Evolutionary conservation across 2,888 invertebrate genomes (phyloP).

Genomic region (Lydus trimaculatus): DNA sequence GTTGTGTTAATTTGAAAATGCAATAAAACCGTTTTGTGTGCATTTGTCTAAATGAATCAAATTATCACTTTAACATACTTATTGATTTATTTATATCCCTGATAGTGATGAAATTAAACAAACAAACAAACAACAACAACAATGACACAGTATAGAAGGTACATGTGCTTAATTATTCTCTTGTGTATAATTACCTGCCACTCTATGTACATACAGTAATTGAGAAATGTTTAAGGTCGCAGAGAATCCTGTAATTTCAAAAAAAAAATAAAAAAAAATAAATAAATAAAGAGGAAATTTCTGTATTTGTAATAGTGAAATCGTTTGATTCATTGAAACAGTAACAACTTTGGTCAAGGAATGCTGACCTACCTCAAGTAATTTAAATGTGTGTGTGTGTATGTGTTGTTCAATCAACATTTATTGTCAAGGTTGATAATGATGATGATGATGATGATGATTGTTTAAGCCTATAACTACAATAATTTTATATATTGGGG

Average conservation of each 20-base stretch:
- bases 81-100: neutral
- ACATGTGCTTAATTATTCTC: neutral
- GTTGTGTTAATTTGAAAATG: neutral
- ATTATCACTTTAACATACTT: neutral
- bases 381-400: constrained; percentile 23
- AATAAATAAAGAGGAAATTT: constrained; percentile 46
- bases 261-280: too few species aligned
- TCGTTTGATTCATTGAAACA: constrained; percentile 54
- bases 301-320: constrained; percentile 54
- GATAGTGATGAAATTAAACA: neutral
- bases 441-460: constrained; percentile 12
- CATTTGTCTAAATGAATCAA: too few species aligned
- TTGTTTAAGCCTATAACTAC: neutral
- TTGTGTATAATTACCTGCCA: neutral
- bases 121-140: too few species aligned
- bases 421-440: constrained; percentile 29
- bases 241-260: too few species aligned
- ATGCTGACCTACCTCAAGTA: constrained; percentile 55
- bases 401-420: neutral
- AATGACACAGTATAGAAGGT: too few species aligned
- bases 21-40: neutral
- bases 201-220: neutral
- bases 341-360: constrained; percentile 55
- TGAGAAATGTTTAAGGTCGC: constrained; percentile 26
- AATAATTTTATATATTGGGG: too few species aligned